A percentile compares a stretch with the other conserved stretches of the same genome.
Conservation (phyloP, 2,888 invertebrate species). For the Apamea sordens region DNA sequence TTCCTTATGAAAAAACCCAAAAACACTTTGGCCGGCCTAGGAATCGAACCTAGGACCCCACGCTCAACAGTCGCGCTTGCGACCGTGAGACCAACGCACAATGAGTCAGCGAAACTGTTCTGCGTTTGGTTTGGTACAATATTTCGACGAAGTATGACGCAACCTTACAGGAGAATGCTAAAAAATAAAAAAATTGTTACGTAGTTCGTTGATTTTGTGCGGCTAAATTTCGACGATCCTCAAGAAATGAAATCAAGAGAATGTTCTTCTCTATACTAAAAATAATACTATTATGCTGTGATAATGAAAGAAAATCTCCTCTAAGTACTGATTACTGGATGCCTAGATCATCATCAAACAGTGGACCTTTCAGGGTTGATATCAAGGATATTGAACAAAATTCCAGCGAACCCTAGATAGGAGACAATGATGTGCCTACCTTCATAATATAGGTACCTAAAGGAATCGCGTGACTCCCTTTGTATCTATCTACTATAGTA, state of each 20-base stretch:
- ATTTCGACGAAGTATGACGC: not conserved
- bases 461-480: conserved; percentile 74
- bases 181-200: not conserved
- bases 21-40: not conserved
- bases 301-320: conserved; percentile 13
- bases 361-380: conserved; percentile 14
- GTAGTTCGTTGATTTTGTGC: not conserved
- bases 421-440: conserved; percentile 68
- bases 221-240: not conserved
- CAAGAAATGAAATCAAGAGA: not conserved
- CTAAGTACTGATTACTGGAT: conserved; percentile 20
- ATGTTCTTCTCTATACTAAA: not conserved
- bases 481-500: conserved; percentile 48
- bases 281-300: not conserved
- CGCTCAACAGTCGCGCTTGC: not conserved
- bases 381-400: conserved; percentile 35
- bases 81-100: not conserved
- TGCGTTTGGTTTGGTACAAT: not conserved
- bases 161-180: not conserved
- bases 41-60: not conserved
- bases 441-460: conserved; percentile 59
- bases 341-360: conserved; percentile 10
- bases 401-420: conserved; percentile 68
- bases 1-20: not conserved
- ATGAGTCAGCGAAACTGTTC: conserved; percentile 11